A percentile compares a stretch with the other conserved stretches of the same genome.
Conservation (phyloP, 2,113 vertebrate genomes). For the Colius striatus region DNA sequence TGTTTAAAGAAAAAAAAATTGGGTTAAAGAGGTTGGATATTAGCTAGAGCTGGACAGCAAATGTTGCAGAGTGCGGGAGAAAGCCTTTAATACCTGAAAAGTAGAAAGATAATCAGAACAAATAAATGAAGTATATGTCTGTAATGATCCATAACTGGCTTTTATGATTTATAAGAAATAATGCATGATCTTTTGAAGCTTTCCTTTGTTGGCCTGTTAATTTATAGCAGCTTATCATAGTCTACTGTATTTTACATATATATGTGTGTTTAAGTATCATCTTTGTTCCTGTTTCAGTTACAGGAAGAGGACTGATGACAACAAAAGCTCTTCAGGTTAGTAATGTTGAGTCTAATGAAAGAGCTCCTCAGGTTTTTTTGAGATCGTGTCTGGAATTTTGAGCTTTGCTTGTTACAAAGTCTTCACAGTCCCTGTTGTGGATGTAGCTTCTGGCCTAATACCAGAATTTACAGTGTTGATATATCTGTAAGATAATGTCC, state of each 20-base stretch:
- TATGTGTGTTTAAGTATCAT: not conserved
- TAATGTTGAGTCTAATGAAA: not conserved
- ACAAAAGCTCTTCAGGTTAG: conserved; percentile 80
- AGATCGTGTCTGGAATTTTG: not conserved
- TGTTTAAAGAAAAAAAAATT: not conserved
- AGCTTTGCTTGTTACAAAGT: not conserved
- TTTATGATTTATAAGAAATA: not conserved
- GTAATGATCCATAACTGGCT: not conserved
- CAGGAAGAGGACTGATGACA: conserved; percentile 90
- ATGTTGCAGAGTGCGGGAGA: not conserved
- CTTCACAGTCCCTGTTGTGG: not conserved
- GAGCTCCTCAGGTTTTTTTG: not conserved
- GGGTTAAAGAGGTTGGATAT: not conserved
- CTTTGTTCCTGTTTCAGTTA: conserved; percentile 73
- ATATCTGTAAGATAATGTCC: not conserved
- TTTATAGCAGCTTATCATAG: not conserved
- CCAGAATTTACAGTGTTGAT: not conserved
- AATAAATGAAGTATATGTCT: not conserved
- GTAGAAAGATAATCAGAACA: not conserved
- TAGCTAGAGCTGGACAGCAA: not conserved
- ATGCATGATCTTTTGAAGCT: not conserved
- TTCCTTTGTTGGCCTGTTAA: not conserved
- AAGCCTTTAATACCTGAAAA: not conserved
- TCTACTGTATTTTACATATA: not conserved
- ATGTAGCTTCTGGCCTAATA: not conserved